Base-by-base conservation (phyloP, 2,888 invertebrate species). In the Eupithecia tripunctaria region DNA sequence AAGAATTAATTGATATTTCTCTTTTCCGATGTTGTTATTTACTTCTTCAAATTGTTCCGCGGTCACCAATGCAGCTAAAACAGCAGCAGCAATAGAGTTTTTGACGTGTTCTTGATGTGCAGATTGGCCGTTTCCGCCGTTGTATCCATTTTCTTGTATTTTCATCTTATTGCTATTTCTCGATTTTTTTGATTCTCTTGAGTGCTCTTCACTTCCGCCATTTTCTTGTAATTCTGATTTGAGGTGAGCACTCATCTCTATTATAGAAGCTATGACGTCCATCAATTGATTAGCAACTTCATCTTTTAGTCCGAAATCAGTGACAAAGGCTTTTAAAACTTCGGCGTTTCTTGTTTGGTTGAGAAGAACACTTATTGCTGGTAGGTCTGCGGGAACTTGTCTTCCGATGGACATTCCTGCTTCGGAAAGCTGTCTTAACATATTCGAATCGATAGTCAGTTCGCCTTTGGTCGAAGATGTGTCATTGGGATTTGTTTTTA, bases 401-500 rank as follows among this genome's bases (percentile, higher is more conserved):
- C 96, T 92, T 5, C 96, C 96, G 67, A 96, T 95, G 0, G 96
- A 95, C 95, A 96, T 95, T 41, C 96, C 96, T 15, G 96, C 96
- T 87, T 96, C 96, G 6, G 96, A 96, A 47, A 96, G 85, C 81
- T 96, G 96, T 76, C 95, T 92, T 56, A 96, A 82, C 95, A 96
- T 96, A 71, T 95, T 95, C 4, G 95, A 95, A 79, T 96, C 96
- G 74, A 96, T 96, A 74, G 95, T 95, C 68, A 95, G 88, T 84
- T 96, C 96, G 18, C 95, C 95, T 79, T 95, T 95, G 6, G 94
- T 93, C 12, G 95, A 94, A 21, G 93, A 90, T 4, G 94, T 93
- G 73, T 94, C 94, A 77, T 92, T 95, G 1, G 94, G 93, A 78
- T 94, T 94, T 2, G 94, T 95, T 87, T 94, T 94, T 0, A 95